Conservation (phyloP, 2,888 invertebrate genomes). For the Xestia ashworthii region DNA sequence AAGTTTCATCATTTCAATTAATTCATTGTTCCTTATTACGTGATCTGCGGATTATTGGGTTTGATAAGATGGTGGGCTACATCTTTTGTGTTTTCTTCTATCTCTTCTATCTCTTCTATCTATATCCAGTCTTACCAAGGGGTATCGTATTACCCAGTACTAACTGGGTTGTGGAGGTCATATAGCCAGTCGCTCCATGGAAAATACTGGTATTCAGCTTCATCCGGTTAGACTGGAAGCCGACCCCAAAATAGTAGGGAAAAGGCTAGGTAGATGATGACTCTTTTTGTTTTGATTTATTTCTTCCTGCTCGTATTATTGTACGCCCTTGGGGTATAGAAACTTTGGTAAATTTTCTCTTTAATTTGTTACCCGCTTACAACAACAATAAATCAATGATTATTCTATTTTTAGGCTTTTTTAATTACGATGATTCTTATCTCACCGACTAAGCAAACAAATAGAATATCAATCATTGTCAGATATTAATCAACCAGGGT, state of each 20-base stretch:
- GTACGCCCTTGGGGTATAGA: neutral
- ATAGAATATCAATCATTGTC: constrained; percentile 15
- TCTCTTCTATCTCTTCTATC: too few relatives aligned
- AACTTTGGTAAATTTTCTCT: neutral
- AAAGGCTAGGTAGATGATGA: too few relatives aligned
- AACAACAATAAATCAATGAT: neutral
- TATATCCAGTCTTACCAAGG: too few relatives aligned
- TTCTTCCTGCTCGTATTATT: neutral
- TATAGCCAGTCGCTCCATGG: too few relatives aligned
- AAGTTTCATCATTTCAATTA: constrained; percentile 19
- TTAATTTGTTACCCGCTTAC: neutral
- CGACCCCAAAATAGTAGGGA: too few relatives aligned
- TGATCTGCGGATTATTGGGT: neutral
- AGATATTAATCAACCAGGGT: neutral
- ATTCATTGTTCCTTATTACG: constrained; percentile 7
- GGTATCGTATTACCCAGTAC: too few relatives aligned
- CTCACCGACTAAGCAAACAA: neutral
- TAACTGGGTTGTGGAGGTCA: too few relatives aligned
- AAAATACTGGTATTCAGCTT: too few relatives aligned
- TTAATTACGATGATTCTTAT: neutral
- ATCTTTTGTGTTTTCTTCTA: constrained; percentile 3
- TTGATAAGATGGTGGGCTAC: neutral
- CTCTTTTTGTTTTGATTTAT: neutral
- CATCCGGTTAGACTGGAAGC: too few relatives aligned
- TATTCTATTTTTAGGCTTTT: neutral